Base-by-base conservation (phyloP, 2,113 vertebrate genomes). In the Tympanuchus pallidicinctus region DNA sequence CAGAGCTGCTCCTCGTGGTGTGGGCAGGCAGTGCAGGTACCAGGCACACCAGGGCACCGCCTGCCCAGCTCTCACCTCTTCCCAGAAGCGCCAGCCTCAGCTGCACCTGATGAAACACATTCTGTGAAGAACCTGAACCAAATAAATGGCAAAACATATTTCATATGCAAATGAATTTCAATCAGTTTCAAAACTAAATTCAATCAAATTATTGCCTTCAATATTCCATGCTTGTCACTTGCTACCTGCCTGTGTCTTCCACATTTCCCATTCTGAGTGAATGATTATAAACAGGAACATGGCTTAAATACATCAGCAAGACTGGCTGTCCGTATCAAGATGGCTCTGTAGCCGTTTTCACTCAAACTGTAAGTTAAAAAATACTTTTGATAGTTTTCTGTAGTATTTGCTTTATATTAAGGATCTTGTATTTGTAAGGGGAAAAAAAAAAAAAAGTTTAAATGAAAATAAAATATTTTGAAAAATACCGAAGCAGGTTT, bases 101-200 rank as follows among this genome's bases (percentile, higher is more conserved):
- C 75, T 64, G 60, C 32, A 10, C 11, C 0, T 18, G 16, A 6
- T 11, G 56, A 25, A 47, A 76, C 40, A 13, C 86, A 24, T 43
- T n/a, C 65, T 57, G 72, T 40, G 28, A 32, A 67, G 66, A 42
- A 16, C 10, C 63, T n/a, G 24, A 63, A 80, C 70, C 52, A 66
- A n/a, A 74, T 4, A 34, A 63, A 83, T 6, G 81, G 92, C 88
- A 86, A 64, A 95, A 40, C 70, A 16, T 48, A 36, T 65, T 94
- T 86, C 61, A 0, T 66, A 91, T 95, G 94, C 76, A 94, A 96
- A 97, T 86, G 15, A 78, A 66, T 89, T 74, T 96, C 75, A 73
- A 88, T 94, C 80, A 81, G 45, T 90, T 91, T 94, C 65, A 83
- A 89, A 80, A 69, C 84, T 59, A 69, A 75, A 63, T 69, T 90